Evolutionary conservation across 1,140 invertebrate species (phyloP).

Genomic region (Tetramorium simillimum): DNA sequence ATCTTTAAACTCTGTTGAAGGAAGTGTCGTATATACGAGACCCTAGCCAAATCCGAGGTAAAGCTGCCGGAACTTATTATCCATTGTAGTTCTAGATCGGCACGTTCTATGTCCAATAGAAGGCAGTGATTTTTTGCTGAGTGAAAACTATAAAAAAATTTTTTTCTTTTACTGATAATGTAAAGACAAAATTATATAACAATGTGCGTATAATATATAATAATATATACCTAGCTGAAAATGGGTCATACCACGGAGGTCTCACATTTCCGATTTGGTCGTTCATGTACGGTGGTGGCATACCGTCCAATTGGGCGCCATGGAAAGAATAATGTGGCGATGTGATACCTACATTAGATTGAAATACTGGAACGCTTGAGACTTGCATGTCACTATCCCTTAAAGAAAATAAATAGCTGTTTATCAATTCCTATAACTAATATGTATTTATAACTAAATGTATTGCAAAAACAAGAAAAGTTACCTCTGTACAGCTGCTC

Average conservation of each 20-base stretch:
- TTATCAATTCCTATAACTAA: slow-evolving; percentile 12
- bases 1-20: slow-evolving; percentile 91
- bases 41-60: slow-evolving; percentile 85
- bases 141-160: slow-evolving; percentile 82
- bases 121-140: slow-evolving; percentile 85
- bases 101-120: slow-evolving; percentile 86
- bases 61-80: slow-evolving; percentile 85
- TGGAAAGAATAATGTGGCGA: slow-evolving; percentile 76
- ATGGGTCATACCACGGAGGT: slow-evolving; percentile 87
- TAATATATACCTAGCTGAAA: slow-evolving; percentile 82
- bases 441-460: too few relatives aligned
- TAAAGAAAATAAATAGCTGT: slow-evolving; percentile 10
- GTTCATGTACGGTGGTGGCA: slow-evolving; percentile 77
- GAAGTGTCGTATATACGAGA: slow-evolving; percentile 85
- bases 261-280: slow-evolving; percentile 85
- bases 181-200: background rate
- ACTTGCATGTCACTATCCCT: slow-evolving; percentile 80
- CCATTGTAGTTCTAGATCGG: slow-evolving; percentile 86
- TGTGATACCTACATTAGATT: slow-evolving; percentile 72
- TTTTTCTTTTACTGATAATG: background rate
- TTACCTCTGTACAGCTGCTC: slow-evolving; percentile 79
- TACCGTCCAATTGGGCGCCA: slow-evolving; percentile 75
- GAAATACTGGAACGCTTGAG: slow-evolving; percentile 77
- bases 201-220: background rate
- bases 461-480: slow-evolving; percentile 3